A percentile compares a stretch with the other conserved stretches of the same genome.
Conservation (phyloP, 2,113 vertebrate genomes). For the Carassius carassius region DNA sequence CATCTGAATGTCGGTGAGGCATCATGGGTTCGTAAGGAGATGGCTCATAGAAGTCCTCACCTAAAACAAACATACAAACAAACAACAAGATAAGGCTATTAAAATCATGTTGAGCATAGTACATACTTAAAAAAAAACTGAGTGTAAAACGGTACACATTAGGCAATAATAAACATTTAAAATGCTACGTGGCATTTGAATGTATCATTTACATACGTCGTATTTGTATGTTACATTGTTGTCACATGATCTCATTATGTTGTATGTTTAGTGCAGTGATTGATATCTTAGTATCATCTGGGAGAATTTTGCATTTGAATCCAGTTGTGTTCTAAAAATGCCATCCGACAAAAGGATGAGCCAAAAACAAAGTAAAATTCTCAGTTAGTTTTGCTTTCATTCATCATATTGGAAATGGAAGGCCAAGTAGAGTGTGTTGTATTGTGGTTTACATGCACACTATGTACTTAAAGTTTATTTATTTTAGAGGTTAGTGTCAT, state of each 20-base stretch:
- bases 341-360: not conserved
- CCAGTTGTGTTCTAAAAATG: not conserved
- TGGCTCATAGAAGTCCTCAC: slow-evolving; percentile 90
- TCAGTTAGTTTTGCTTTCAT: not conserved
- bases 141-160: not conserved
- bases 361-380: not conserved
- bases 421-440: not conserved
- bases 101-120: not conserved
- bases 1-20: slow-evolving; percentile 85
- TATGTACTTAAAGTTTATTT: too few species aligned
- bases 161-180: not conserved
- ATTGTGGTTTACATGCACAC: too few species aligned
- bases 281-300: not conserved
- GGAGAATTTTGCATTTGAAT: too few species aligned
- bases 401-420: not conserved
- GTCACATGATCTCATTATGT: not conserved
- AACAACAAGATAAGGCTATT: not conserved
- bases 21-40: slow-evolving; percentile 92
- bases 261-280: not conserved
- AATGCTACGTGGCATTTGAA: not conserved
- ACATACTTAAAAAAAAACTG: not conserved
- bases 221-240: not conserved
- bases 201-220: too few species aligned
- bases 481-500: not conserved
- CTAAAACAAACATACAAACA: slow-evolving; percentile 68